phyloP scores from a whole-genome alignment of 2,888 invertebrate genomes.

The Thecophora atra region DNA sequence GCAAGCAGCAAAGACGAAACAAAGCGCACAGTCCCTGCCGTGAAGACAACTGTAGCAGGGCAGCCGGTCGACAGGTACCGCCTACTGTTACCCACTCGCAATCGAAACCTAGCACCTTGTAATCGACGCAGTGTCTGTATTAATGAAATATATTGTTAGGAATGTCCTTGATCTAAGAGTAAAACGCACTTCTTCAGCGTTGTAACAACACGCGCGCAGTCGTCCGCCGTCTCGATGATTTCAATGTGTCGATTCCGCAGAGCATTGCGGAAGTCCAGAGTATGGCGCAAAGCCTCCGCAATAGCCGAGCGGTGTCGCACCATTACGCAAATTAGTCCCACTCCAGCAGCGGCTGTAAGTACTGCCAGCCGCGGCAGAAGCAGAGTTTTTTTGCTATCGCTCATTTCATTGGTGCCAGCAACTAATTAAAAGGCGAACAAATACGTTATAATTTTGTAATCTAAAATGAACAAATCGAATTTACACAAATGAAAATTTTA shows the following conservation, averaged over 20 bases:
- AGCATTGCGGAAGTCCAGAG: slow-evolving; percentile 46
- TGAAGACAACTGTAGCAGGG: slow-evolving; percentile 78
- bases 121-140: slow-evolving; percentile 56
- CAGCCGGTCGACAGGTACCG: slow-evolving; percentile 72
- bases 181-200: slow-evolving; percentile 57
- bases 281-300: slow-evolving; percentile 48
- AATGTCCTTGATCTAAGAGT: background rate
- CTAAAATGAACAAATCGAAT: no score
- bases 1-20: slow-evolving; percentile 73
- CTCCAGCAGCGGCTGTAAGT: slow-evolving; percentile 50
- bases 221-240: slow-evolving; percentile 57
- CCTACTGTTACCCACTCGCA: slow-evolving; percentile 81
- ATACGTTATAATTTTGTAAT: no score
- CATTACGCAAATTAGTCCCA: slow-evolving; percentile 59
- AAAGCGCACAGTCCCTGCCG: slow-evolving; percentile 76
- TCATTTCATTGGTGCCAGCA: slow-evolving; percentile 34
- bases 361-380: slow-evolving; percentile 40
- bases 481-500: no score
- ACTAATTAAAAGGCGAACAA: no score
- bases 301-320: slow-evolving; percentile 69
- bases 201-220: slow-evolving; percentile 55
- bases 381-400: slow-evolving; percentile 19
- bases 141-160: background rate
- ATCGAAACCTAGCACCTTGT: slow-evolving; percentile 77
- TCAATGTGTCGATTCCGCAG: slow-evolving; percentile 56